Conservation (phyloP, 2,888 invertebrate genomes). For the Dilophus febrilis region DNA sequence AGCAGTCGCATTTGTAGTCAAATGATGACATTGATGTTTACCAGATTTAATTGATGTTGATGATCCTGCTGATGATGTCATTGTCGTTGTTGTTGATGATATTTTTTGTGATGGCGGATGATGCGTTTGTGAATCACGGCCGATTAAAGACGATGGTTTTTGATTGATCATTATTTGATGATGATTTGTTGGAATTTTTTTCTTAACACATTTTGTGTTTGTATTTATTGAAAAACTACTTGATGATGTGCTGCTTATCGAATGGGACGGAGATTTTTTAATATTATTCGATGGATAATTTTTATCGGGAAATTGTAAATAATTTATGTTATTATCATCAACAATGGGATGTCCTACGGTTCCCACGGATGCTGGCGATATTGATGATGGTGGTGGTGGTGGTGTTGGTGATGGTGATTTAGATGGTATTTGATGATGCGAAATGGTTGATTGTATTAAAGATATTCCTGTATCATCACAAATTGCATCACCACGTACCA, state of each 20-base stretch:
- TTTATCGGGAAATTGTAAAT: too few species aligned
- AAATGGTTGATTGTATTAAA: conserved; percentile 27
- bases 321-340: too few species aligned
- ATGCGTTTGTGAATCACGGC: too few species aligned
- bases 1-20: too few species aligned
- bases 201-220: conserved; percentile 2
- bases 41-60: too few species aligned
- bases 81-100: too few species aligned
- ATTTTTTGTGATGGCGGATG: conserved; percentile 6
- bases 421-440: too few species aligned
- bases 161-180: too few species aligned
- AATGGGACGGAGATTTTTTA: conserved; percentile 33
- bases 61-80: conserved; percentile 16
- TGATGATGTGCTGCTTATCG: conserved; percentile 38
- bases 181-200: not conserved
- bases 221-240: conserved; percentile 34
- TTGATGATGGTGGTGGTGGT: not conserved
- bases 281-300: conserved; percentile 3
- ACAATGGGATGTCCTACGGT: not conserved
- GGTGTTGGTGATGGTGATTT: too few species aligned
- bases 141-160: too few species aligned
- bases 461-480: conserved; percentile 39
- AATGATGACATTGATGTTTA: too few species aligned
- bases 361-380: conserved; percentile 1
- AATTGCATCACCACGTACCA: conserved; percentile 52